Evolutionary conservation across 2,113 vertebrate genomes (phyloP), one percentile per base, ranked within the genome.

Genomic region (Megalops atlanticus): DNA sequence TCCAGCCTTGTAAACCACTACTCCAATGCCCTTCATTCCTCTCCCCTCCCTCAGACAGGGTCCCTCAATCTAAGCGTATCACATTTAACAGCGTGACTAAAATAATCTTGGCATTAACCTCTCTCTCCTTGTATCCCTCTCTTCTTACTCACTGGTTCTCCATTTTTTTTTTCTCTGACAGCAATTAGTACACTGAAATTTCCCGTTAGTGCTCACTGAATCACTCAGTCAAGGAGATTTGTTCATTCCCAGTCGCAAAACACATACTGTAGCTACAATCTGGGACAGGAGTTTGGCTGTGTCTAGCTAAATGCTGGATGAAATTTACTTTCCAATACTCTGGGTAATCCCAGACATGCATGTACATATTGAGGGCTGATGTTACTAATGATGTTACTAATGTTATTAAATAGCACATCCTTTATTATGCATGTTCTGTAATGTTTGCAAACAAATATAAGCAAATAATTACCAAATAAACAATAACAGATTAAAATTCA

Each of bases 21-120:
- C 35, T 45, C 4, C n/a, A n/a, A n/a, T 35, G 49, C 77, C 73
- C 87, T 78, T 39, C 68, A 36, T 76, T 76, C 74, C 80, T 35
- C 31, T 38, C 14, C 18, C 83, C 81, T 89, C 84, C 77, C 83
- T 82, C 82, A 16, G 38, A 38, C 35, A 39, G 40, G n/a, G 24
- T 31, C 73, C 40, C 49, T 84, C 47, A 47, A 76, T 83, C 74
- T 70, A 71, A 76, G 47, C 71, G 82, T 88, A 88, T 91, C 88
- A 69, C 74, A 84, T 91, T 90, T 89, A 87, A 84, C 77, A 64
- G 86, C 54, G 75, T 73, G 85, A 85, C 86, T 80, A 89, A 91
- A 91, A 89, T 82, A 77, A 89, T 86, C 81, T 81, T 45, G 7
- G 12, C 76, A 83, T 85, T 81, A 74, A 43, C 41, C 86, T 24